Evolutionary conservation across 2,888 invertebrate species (phyloP).

Genomic region (Eupithecia vulgata): DNA sequence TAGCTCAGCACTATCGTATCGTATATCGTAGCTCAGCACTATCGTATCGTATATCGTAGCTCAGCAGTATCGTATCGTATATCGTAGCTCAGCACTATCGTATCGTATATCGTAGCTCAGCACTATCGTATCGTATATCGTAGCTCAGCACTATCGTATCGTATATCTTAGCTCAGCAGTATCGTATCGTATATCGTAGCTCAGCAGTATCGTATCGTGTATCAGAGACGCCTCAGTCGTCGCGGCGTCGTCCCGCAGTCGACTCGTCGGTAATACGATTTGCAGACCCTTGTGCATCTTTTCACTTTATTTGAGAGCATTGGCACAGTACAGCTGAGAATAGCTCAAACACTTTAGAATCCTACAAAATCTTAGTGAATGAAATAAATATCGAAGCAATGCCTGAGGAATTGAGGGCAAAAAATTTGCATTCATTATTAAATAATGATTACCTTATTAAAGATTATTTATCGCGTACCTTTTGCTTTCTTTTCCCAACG

Average conservation of each 20-base stretch:
- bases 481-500: no score
- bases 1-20: no score
- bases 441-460: neutral
- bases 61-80: slow-evolving; percentile 14
- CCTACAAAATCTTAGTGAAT: neutral
- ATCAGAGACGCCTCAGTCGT: neutral
- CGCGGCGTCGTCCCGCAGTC: slow-evolving; percentile 1
- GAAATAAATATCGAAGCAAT: neutral
- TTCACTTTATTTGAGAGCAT: slow-evolving; percentile 19
- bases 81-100: neutral
- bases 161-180: neutral
- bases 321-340: neutral
- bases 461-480: no score
- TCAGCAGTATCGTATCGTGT: slow-evolving; percentile 14
- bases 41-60: no score
- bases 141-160: neutral
- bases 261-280: slow-evolving; percentile 24
- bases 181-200: no score
- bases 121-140: slow-evolving; percentile 10
- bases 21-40: no score
- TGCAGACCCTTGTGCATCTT: slow-evolving; percentile 29
- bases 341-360: slow-evolving; percentile 7
- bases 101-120: slow-evolving; percentile 8
- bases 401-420: neutral
- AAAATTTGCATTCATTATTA: no score